Evolutionary conservation across 2,797 vertebrate genomes (phyloP), one percentile per base, ranked within the genome.

Genomic region (Fistularia commersonii): DNA sequence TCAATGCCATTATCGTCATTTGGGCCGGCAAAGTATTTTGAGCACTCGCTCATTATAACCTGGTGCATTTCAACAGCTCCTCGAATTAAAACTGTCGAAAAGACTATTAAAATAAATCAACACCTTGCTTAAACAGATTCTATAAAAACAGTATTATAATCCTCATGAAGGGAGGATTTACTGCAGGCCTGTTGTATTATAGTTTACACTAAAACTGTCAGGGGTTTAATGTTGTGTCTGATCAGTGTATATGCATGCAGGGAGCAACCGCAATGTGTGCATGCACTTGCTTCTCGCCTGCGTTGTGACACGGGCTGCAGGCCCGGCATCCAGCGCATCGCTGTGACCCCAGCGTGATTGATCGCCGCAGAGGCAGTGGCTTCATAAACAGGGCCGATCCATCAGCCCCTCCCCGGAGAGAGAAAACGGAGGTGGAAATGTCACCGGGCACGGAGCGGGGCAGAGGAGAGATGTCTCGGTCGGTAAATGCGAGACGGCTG

Each of bases 361-460:
- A 91, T 92, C 86, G 81, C 76, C 76, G 73, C 69, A 69, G 76
- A 84, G 83, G 84, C 86, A 85, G 87, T 80, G 64, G 88, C 88
- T 90, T 87, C 88, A 90, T 91, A 89, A 90, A 87, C 79, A 66
- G 76, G 58, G 53, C 70, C 72, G 79, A 91, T 90, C 89, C 87
- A 91, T 91, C 89, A 91, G 81, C 63, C 76, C 87, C 85, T 87
- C 76, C 66, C 56, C 81, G 81, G 83, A 81, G 62, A 53, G 62
- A 77, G 61, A 69, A 71, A 70, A 58, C 55, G 60, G 58, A 64
- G 78, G 69, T 51, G 14, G 67, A 88, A 87, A 88, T 88, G 88
- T 87, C 85, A 89, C 71, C 37, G 36, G 76, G 57, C 47, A 32
- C 32, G 52, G 52, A 70, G 61, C 67, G 61, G 61, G 51, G 52